Conservation (phyloP, 2,888 invertebrate species). For the Terebella lapidaria region DNA sequence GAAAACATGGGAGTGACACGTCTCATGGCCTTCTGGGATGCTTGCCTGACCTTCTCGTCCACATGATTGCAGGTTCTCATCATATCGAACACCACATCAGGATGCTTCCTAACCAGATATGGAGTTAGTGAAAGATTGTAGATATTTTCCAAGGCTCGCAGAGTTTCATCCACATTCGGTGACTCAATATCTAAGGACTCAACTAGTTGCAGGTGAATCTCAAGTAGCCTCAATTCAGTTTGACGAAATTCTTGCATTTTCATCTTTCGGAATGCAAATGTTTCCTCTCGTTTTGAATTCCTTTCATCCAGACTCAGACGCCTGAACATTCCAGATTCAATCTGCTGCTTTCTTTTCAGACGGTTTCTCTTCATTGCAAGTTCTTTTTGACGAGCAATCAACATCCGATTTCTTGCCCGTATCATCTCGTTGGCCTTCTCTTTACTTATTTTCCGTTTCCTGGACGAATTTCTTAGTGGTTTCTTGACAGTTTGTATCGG, state of each 20-base stretch:
- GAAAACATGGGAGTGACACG: not conserved
- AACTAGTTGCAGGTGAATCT: not conserved
- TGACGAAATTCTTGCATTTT: not conserved
- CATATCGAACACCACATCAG: not conserved
- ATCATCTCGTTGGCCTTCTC: no score
- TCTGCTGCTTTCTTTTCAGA: not conserved
- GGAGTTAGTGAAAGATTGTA: not conserved
- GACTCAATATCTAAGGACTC: not conserved
- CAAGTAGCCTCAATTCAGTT: not conserved
- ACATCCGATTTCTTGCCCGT: no score
- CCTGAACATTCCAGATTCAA: not conserved
- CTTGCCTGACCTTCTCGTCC: not conserved
- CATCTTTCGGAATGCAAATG: not conserved
- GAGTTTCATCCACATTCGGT: not conserved
- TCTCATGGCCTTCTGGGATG: not conserved
- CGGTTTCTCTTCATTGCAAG: not conserved
- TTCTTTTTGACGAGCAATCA: not conserved
- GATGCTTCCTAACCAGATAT: not conserved
- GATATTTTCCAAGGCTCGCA: not conserved
- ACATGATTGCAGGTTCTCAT: not conserved
- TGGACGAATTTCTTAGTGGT: no score
- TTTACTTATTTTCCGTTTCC: no score
- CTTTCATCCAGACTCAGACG: not conserved
- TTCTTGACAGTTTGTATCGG: no score
- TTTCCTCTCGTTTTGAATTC: not conserved